A percentile compares a stretch with the other conserved stretches of the same genome.
Conservation (phyloP, 2,797 vertebrate genomes). For the Parotocinclus haroldoi region DNA sequence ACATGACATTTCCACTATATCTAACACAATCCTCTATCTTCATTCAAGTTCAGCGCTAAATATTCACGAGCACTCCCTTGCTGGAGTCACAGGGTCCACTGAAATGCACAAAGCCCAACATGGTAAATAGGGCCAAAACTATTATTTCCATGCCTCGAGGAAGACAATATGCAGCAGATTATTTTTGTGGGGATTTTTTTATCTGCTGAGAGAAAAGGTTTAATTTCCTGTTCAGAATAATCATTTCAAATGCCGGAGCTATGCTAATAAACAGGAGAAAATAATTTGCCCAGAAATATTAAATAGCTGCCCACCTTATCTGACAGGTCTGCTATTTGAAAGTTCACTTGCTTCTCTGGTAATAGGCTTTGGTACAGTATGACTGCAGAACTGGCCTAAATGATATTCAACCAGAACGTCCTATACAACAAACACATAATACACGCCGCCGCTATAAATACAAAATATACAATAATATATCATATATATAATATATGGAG, state of each 20-base stretch:
- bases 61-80: conserved; percentile 9
- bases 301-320: conserved; percentile 26
- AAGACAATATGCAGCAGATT: conserved; percentile 1
- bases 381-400: conserved; percentile 21
- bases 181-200: conserved; percentile 6
- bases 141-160: background rate
- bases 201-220: background rate
- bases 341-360: conserved; percentile 32
- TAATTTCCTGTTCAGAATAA: conserved; percentile 33
- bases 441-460: no score
- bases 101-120: conserved; percentile 1
- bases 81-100: conserved; percentile 4
- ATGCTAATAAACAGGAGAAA: conserved; percentile 43
- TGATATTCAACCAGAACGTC: conserved; percentile 21
- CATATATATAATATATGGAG: no score
- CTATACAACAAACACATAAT: background rate
- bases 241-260: conserved; percentile 38
- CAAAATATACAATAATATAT: no score
- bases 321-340: conserved; percentile 39
- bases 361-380: background rate
- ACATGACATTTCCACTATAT: no score
- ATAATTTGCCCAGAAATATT: conserved; percentile 34
- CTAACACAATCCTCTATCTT: background rate
- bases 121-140: conserved; percentile 6
- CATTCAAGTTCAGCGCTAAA: conserved; percentile 3